A percentile compares a stretch with the other conserved stretches of the same genome.
Conservation (phyloP, 2,797 vertebrate genomes). For the Chrysolophus pictus region DNA sequence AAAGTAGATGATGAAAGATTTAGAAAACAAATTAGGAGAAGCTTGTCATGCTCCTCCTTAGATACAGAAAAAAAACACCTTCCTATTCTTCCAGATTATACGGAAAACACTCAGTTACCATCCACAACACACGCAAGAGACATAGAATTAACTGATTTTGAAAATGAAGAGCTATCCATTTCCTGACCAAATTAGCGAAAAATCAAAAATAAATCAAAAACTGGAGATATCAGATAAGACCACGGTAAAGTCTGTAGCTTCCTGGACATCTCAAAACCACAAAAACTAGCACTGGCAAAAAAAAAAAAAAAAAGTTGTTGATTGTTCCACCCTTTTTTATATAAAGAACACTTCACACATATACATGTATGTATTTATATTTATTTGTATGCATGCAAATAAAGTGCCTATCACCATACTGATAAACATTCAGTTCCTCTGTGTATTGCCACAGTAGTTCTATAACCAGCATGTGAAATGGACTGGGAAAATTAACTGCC, state of each 20-base stretch:
- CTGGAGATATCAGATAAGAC: not conserved
- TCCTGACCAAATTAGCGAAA: not conserved
- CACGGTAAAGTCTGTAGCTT: not conserved
- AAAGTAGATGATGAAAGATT: not conserved
- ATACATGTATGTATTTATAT: not conserved
- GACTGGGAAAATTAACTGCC: not conserved
- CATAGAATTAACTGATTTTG: not conserved
- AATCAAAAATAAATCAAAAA: not conserved
- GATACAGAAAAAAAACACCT: fast-evolving
- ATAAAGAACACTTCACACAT: not conserved
- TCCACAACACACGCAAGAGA: not conserved
- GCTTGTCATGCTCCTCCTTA: not conserved
- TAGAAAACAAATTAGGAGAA: not conserved
- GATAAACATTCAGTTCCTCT: not conserved
- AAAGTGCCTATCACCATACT: not conserved
- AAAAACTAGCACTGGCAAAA: not conserved
- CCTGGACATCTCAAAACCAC: not conserved
- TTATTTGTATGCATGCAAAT: not conserved
- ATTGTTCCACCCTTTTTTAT: not conserved
- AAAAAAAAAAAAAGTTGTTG: not conserved
- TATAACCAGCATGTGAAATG: not conserved
- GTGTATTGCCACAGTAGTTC: not conserved
- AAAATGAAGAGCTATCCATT: not conserved
- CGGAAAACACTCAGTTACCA: not conserved
- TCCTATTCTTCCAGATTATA: not conserved